Percentiles rank a stretch among this genome's conserved stretches.
These are phyloP conservation scores for Leptonema lineaticorne DNA, from an alignment of 1,140 invertebrate species.

Conservation along the genomic window DNA sequence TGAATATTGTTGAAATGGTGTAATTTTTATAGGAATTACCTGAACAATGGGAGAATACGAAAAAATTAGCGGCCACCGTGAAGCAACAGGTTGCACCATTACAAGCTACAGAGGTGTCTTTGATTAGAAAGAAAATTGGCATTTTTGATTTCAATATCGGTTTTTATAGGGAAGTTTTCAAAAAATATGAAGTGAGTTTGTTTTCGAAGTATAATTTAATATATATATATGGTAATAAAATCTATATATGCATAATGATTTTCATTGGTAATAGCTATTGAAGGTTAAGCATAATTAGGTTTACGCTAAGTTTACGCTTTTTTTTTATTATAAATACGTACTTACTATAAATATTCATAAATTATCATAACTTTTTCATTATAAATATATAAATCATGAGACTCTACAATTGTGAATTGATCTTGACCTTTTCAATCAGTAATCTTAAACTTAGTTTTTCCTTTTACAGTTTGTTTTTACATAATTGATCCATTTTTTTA, in stretches of 20 bases:
- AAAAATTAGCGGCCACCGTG: constrained; percentile 86
- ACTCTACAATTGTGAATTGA: too few relatives aligned
- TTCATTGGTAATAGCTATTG: not conserved
- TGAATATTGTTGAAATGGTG: not conserved
- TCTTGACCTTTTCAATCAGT: too few relatives aligned
- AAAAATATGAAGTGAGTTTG: constrained; percentile 58
- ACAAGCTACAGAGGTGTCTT: constrained; percentile 91
- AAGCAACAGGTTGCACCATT: constrained; percentile 94
- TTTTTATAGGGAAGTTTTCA: constrained; percentile 86
- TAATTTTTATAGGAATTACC: constrained; percentile 73
- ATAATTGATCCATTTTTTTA: too few relatives aligned
- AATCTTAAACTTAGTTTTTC: too few relatives aligned
- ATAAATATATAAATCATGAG: too few relatives aligned
- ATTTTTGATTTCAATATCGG: constrained; percentile 83
- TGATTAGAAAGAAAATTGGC: constrained; percentile 81
- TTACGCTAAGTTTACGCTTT: too few relatives aligned
- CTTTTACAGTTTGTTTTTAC: too few relatives aligned
- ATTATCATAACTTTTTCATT: too few relatives aligned
- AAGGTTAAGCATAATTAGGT: not conserved
- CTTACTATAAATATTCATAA: too few relatives aligned
- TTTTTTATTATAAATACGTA: too few relatives aligned
- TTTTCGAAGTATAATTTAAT: not conserved
- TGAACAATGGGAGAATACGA: constrained; percentile 93
- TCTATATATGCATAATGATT: too few relatives aligned
- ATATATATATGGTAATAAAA: too few relatives aligned